Percentiles rank a stretch among this genome's conserved stretches.
Conservation (phyloP, 2,797 vertebrate species). For the Hoplostethus mediterraneus region DNA sequence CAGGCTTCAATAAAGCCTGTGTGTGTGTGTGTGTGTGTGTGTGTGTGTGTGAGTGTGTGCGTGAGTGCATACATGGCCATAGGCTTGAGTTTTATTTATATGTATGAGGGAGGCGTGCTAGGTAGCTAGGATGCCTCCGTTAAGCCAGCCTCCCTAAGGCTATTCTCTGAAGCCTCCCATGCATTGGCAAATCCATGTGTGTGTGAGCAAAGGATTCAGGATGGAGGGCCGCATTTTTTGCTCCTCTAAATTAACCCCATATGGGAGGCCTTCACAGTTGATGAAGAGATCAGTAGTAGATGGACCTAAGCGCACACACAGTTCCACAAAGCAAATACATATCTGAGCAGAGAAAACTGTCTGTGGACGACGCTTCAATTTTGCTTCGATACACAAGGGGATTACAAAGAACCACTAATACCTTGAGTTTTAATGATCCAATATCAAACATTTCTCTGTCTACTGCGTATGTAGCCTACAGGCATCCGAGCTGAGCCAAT, state of each 20-base stretch:
- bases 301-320: slow-evolving; percentile 50
- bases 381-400: slow-evolving; percentile 56
- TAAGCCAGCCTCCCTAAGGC: slow-evolving; percentile 72
- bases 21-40: slow-evolving; percentile 31
- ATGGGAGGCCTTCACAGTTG: slow-evolving; percentile 73
- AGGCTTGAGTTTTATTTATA: slow-evolving; percentile 73
- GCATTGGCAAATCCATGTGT: slow-evolving; percentile 61
- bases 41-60: slow-evolving; percentile 29
- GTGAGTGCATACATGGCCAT: slow-evolving; percentile 63
- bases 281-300: slow-evolving; percentile 79
- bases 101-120: slow-evolving; percentile 75
- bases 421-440: slow-evolving; percentile 53
- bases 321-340: slow-evolving; percentile 49
- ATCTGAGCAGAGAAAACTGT: slow-evolving; percentile 51
- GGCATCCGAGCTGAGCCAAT: slow-evolving; percentile 11
- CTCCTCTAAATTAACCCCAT: slow-evolving; percentile 79
- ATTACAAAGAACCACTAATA: slow-evolving; percentile 68
- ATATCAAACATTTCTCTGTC: slow-evolving; percentile 60
- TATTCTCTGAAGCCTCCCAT: slow-evolving; percentile 65
- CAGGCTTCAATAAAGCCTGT: slow-evolving; percentile 3
- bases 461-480: slow-evolving; percentile 17
- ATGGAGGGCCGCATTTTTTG: slow-evolving; percentile 65
- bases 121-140: slow-evolving; percentile 66
- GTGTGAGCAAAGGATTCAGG: slow-evolving; percentile 61
- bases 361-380: slow-evolving; percentile 49